A percentile compares a stretch with the other conserved stretches of the same genome.
These are phyloP conservation scores for Acanthurus leucopareius DNA, from an alignment of 2,797 vertebrate species.

Conservation along the genomic window DNA sequence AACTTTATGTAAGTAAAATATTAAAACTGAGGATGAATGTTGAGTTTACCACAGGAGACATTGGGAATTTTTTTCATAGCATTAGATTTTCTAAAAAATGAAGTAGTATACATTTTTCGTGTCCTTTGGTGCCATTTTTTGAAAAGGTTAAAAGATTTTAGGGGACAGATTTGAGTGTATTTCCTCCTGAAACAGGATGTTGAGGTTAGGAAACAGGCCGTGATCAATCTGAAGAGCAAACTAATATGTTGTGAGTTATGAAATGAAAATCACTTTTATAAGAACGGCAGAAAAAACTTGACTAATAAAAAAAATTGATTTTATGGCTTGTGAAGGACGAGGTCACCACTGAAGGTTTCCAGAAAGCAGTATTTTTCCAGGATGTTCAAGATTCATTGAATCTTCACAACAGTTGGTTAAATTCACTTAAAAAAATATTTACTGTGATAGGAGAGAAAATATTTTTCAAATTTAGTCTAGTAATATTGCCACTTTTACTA, in stretches of 20 bases:
- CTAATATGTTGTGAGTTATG: neutral
- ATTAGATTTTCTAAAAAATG: too few species aligned
- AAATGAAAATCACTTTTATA: neutral
- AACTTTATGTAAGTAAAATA: too few species aligned
- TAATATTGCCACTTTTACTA: neutral
- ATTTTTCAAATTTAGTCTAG: neutral
- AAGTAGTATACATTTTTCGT: too few species aligned
- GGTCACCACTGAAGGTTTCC: neutral
- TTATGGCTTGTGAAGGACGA: neutral
- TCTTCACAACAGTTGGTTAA: constrained; percentile 9
- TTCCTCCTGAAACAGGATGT: neutral
- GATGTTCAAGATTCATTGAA: neutral
- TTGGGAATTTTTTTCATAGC: too few species aligned
- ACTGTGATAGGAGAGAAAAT: neutral
- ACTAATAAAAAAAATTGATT: neutral
- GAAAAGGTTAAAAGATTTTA: neutral
- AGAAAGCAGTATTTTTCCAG: neutral
- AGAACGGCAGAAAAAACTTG: neutral
- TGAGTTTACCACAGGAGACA: too few species aligned
- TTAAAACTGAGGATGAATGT: too few species aligned
- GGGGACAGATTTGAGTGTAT: neutral
- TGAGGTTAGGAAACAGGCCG: neutral
- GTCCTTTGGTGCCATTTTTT: neutral
- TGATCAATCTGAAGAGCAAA: neutral
- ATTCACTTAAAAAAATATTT: neutral